A percentile compares a stretch with the other conserved stretches of the same genome.
These are phyloP conservation scores for Cremastinae sp. DNA, from an alignment of 2,888 invertebrate species.

Conservation along the genomic window DNA sequence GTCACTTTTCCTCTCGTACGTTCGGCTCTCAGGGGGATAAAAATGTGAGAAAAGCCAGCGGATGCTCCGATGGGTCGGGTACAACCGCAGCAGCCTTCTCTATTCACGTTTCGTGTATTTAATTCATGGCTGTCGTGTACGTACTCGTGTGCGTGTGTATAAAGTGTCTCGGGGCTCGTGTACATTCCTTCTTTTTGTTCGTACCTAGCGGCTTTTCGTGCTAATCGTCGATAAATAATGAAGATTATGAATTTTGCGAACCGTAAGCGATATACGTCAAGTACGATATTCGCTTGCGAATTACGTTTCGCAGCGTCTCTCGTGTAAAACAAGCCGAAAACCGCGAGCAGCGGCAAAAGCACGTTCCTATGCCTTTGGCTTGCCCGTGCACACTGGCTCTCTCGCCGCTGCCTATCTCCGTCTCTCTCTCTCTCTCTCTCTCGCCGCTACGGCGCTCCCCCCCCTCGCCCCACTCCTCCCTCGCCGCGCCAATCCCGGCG, in stretches of 20 bases:
- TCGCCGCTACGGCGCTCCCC: slow-evolving; percentile 38
- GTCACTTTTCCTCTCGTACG: too few relatives aligned
- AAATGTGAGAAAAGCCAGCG: too few relatives aligned
- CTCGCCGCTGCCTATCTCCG: slow-evolving; percentile 16
- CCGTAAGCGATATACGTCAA: not conserved
- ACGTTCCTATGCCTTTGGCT: slow-evolving; percentile 54
- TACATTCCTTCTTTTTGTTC: too few relatives aligned
- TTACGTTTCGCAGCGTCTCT: slow-evolving; percentile 48
- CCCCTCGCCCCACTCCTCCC: too few relatives aligned
- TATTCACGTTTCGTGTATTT: too few relatives aligned
- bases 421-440: slow-evolving; percentile 55
- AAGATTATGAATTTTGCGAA: not conserved
- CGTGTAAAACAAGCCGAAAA: slow-evolving; percentile 1
- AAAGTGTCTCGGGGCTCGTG: not conserved
- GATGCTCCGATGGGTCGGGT: too few relatives aligned
- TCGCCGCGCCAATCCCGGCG: slow-evolving; percentile 21
- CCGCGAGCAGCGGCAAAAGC: slow-evolving; percentile 41
- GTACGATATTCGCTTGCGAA: slow-evolving; percentile 3
- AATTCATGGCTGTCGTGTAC: too few relatives aligned
- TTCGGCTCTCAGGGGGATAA: too few relatives aligned
- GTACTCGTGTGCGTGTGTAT: too few relatives aligned
- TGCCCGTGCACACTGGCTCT: slow-evolving; percentile 59
- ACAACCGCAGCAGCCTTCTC: too few relatives aligned
- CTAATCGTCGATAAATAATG: too few relatives aligned
- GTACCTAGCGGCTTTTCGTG: too few relatives aligned